Evolutionary conservation across 2,888 invertebrate species (phyloP), one percentile per base, ranked within the genome.

Genomic region (Barypeithes pellucidus): DNA sequence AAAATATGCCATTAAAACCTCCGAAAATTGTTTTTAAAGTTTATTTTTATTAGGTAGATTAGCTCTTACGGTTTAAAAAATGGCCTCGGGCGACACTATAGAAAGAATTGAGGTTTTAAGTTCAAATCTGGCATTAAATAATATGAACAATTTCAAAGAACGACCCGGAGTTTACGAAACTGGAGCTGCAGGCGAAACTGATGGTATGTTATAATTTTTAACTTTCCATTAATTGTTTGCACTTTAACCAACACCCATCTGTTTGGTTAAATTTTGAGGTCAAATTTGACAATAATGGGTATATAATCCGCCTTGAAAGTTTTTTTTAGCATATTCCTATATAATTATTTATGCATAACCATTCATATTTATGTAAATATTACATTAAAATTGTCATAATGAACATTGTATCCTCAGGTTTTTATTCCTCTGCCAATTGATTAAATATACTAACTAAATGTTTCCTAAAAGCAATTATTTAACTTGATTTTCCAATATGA

Each of bases 41-140:
- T 59, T 59, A 11, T 47, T 43, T 65, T 60, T 59, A 39, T 7
- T 71, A 65, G 36, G 60, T 71, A 47, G 47, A 20, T 47, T 60
- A 41, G 45, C 12, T 29, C 4, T 20, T 39, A n/a, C 36, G 61
- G 60, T 8, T 36, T 59, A 22, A 47, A 88, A 89, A 88, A 94
- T 94, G 94, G 94, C 94, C 90, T 93, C 94, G 87, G 93, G 93
- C 85, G 94, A 94, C 88, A 91, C 88, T 84, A 89, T 91, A 85
- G 93, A 94, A 88, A 91, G 91, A 86, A 94, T 94, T 76, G 94
- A 94, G 89, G 87, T 89, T 79, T 89, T 92, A 87, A 93, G 93
- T 87, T 89, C 90, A 85, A 90, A 90, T 83, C 88, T 89, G 75
- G 75, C 78, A 67, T 79, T 80, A 68, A 81, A 80, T n/a, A n/a